Evolutionary conservation across 2,888 invertebrate genomes (phyloP).

Genomic region (Cosmia trapezina): DNA sequence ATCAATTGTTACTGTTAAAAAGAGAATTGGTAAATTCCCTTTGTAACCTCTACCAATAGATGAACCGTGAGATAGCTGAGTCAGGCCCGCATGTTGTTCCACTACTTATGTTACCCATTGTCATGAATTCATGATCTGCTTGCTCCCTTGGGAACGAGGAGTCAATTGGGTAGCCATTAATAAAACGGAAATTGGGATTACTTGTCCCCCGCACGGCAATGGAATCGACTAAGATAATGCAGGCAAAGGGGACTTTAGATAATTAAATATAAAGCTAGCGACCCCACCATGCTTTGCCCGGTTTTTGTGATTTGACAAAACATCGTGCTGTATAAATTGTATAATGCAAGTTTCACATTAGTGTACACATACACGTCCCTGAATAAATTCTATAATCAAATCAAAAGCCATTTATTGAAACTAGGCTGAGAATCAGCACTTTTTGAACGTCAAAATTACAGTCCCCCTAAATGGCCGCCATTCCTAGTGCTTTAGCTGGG

Average conservation of each 20-base stretch:
- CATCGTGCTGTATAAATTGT: too few species aligned
- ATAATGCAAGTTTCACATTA: too few species aligned
- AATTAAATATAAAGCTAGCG: background rate
- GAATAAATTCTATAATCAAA: background rate
- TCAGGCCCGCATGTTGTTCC: constrained; percentile 44
- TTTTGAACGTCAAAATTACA: background rate
- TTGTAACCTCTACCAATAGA: background rate
- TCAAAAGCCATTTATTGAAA: background rate
- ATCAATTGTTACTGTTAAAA: background rate
- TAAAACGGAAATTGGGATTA: constrained; percentile 9
- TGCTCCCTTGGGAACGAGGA: constrained; percentile 8
- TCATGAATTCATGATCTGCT: constrained; percentile 9
- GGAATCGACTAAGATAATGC: background rate
- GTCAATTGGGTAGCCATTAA: constrained; percentile 35
- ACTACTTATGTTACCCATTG: constrained; percentile 31
- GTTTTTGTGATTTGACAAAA: too few species aligned
- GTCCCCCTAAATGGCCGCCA: background rate
- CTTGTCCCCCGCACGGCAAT: background rate
- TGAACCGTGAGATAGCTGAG: constrained; percentile 13
- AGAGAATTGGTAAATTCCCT: background rate
- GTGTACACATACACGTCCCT: too few species aligned
- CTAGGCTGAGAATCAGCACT: background rate
- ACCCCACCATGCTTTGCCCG: too few species aligned
- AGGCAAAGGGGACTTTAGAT: background rate
- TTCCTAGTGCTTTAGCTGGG: background rate